Evolutionary conservation across 2,797 vertebrate species (phyloP), one percentile per base, ranked within the genome.

Genomic region (Alca torda): DNA sequence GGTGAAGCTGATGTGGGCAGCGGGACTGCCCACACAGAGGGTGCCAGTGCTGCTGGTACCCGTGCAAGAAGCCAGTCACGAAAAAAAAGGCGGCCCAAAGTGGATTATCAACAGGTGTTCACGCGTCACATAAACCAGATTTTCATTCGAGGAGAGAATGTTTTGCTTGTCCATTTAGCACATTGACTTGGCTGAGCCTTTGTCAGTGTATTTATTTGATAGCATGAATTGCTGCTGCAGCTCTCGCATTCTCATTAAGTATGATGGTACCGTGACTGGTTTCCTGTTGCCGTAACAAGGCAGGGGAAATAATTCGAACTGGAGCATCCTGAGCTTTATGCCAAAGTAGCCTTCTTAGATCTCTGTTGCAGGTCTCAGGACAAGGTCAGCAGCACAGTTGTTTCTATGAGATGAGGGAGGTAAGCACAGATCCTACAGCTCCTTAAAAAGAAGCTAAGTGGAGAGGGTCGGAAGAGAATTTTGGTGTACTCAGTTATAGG

Each of bases 111-210:
- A 73, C 98, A 98, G 97, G 98, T 99, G 89, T 99, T 98, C 74
- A 99, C 98, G 6, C 98, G 99, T 15, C 99, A 99, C 95, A 98
- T 99, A 84, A 99, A 99, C 97, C 99, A 99, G 98, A 99, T 99
- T 51, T 99, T 99, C 90, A 99, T 99, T 96, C 98, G 99, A 37
- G 99, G 99, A 4, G 99, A 99, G 97, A 99, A 99, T 60, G 97
- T 99, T 45, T 95, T 99, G 93, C 98, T 99, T 91, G 98, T 99
- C 24, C 99, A 99, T 94, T 98, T 99, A n/a, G 98, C 98, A 85
- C 98, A 99, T 16, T 98, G 98, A 98, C 98, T 80, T 59, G 72
- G 56, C 93, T 86, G 78, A 53, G 85, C 84, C 90, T 95, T 83
- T 3, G 13, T 68, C 45, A 48, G 89, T 30, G 46, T 83, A 88